Percentiles rank a stretch among this genome's conserved stretches.
These are phyloP conservation scores for Amiota mariae DNA, from an alignment of 2,888 invertebrate genomes.

Conservation along the genomic window DNA sequence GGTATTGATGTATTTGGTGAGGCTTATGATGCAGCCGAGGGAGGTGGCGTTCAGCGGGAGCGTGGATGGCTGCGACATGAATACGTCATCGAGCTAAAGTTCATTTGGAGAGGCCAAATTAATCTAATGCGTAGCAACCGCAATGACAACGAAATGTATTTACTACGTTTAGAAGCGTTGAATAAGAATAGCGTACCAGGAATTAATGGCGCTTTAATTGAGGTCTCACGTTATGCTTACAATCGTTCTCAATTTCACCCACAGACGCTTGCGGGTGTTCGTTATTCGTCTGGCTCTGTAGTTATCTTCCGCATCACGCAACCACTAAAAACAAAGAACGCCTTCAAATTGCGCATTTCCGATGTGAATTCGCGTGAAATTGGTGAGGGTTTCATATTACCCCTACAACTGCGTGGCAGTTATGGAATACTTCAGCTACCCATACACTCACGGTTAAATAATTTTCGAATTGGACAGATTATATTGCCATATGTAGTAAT, in stretches of 20 bases:
- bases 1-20: conserved; percentile 59
- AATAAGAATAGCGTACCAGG: conserved; percentile 25
- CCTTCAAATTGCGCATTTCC: conserved; percentile 55
- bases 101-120: conserved; percentile 79
- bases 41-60: conserved; percentile 74
- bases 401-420: conserved; percentile 82
- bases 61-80: conserved; percentile 88
- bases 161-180: conserved; percentile 40
- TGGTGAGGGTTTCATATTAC: conserved; percentile 89
- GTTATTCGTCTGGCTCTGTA: conserved; percentile 51
- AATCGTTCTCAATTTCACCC: conserved; percentile 54
- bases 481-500: conserved; percentile 77
- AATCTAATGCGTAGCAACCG: conserved; percentile 75
- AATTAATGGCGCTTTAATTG: conserved; percentile 53
- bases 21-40: conserved; percentile 50
- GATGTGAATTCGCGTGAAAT: conserved; percentile 75
- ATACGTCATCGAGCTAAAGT: conserved; percentile 83
- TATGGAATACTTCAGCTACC: conserved; percentile 83
- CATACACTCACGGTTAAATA: conserved; percentile 82
- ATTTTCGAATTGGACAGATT: conserved; percentile 85
- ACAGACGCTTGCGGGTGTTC: conserved; percentile 52
- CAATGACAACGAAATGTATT: conserved; percentile 24
- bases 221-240: conserved; percentile 57
- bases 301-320: conserved; percentile 62
- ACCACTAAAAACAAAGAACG: conserved; percentile 48